Percentiles rank a stretch among this genome's conserved stretches.
Conservation (phyloP, 64 coral and sea anemone genomes). For the Stylophora pistillata region DNA sequence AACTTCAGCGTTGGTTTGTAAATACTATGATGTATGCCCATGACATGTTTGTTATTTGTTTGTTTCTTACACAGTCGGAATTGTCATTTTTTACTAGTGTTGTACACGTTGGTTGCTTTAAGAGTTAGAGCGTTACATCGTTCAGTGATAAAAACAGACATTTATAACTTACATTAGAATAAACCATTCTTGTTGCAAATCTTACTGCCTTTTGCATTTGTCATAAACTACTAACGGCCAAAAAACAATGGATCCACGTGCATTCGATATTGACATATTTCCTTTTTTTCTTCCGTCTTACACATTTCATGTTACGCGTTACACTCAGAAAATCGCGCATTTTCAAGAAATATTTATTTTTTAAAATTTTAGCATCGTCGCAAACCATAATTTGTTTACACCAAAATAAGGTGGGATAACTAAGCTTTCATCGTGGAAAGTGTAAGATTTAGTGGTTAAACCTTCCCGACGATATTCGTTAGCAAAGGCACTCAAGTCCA, state of each 20-base stretch:
- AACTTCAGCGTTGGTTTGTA: slow-evolving; percentile 18
- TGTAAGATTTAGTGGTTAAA: neutral
- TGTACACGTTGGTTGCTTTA: neutral
- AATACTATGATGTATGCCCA: slow-evolving; percentile 20
- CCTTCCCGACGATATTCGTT: neutral
- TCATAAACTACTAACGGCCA: slow-evolving; percentile 11
- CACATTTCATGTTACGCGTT: too few species aligned
- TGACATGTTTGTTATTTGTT: neutral
- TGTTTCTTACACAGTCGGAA: neutral
- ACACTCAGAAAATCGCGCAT: too few species aligned
- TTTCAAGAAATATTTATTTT: too few species aligned
- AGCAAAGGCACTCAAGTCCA: neutral
- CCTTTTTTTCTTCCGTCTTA: too few species aligned
- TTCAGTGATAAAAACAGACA: neutral
- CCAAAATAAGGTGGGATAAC: too few species aligned
- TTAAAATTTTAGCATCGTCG: too few species aligned
- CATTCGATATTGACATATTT: too few species aligned
- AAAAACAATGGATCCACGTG: too few species aligned
- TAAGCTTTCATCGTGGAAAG: slow-evolving; percentile 3
- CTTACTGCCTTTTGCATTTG: neutral
- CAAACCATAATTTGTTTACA: too few species aligned
- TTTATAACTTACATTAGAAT: slow-evolving; percentile 5
- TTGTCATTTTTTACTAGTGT: neutral
- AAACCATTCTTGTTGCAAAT: slow-evolving; percentile 12
- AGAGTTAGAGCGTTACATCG: neutral